These are phyloP conservation scores for Datnioides undecimradiatus DNA, from an alignment of 2,113 vertebrate genomes.

Conservation along the genomic window DNA sequence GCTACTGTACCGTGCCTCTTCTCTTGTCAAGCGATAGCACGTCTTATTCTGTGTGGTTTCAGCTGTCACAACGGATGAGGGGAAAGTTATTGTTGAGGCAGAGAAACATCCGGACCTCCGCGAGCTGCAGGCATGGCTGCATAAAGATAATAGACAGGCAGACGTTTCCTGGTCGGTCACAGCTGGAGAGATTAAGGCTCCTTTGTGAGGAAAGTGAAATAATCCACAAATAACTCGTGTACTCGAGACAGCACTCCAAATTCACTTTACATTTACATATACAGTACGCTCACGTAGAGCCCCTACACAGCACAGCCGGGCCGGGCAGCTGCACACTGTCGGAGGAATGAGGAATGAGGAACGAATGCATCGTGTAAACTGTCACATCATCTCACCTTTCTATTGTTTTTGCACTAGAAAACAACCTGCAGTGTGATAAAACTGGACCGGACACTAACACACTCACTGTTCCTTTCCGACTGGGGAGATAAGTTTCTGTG, in stretches of 20 bases:
- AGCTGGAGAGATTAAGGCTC: background rate
- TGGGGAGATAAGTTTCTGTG: background rate
- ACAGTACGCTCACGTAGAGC: background rate
- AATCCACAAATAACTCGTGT: background rate
- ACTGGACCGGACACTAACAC: background rate
- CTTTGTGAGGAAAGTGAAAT: background rate
- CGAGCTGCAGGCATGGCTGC: background rate
- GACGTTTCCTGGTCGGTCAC: background rate
- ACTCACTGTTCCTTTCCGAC: background rate
- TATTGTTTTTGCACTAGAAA: background rate
- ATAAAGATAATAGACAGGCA: background rate
- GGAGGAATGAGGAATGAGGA: background rate
- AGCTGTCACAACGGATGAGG: constrained; percentile 23
- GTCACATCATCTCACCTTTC: background rate
- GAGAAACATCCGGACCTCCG: constrained; percentile 13
- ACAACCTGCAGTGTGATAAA: background rate
- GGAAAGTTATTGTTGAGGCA: constrained; percentile 6
- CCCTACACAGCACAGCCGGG: background rate
- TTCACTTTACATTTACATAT: background rate
- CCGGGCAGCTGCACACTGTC: background rate
- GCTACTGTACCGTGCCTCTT: background rate
- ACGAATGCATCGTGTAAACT: background rate
- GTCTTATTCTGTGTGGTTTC: constrained; percentile 23
- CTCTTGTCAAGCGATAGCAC: constrained; percentile 4
- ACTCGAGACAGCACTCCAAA: background rate